Evolutionary conservation across 1,140 invertebrate species (phyloP), one percentile per base, ranked within the genome.

Genomic region (Macrobrachium rosenbergii): DNA sequence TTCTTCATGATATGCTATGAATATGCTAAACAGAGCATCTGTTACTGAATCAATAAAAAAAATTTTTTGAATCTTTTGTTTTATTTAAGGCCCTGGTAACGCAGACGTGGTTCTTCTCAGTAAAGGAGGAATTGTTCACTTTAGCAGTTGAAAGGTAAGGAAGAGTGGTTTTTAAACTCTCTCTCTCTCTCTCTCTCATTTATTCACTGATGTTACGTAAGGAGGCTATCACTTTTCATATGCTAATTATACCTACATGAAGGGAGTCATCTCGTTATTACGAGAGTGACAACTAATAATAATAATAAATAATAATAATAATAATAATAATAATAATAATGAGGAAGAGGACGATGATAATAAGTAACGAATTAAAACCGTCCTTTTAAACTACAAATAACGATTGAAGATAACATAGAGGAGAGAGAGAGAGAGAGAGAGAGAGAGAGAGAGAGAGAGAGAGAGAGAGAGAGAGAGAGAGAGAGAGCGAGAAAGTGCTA

Each of bases 381-480:
- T 37, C 17, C 16, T 0, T 14, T 10, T 45, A 21, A 77, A 8
- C 37, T 11, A 77, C 28, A 52, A 21, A 77, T 5, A 52, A 2
- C 37, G 75, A 43, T 12, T 45, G 37, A n/a, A n/a, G n/a, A n/a
- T n/a, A n/a, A n/a, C n/a, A n/a, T n/a, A 60, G 3, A 16, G 45
- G 52, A 60, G 52, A 78, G 52, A 78, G 76, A 78, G 76, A 60
- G 3, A 16, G 45, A 52, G 52, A 60, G 52, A 78, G 52, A 78
- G 76, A 78, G 76, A 78, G 76, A 78, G 76, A 78, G 76, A 78
- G 76, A 78, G 76, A 78, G 76, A 78, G 76, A 78, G 76, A 78
- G 76, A 78, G 76, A 78, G 76, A 78, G 76, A 78, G 76, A 78
- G 76, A 78, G 76, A 78, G 76, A 78, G 76, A 78, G 76, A 78